Evolutionary conservation across 2,797 vertebrate genomes (phyloP), one percentile per base, ranked within the genome.

Genomic region (Allobates femoralis): DNA sequence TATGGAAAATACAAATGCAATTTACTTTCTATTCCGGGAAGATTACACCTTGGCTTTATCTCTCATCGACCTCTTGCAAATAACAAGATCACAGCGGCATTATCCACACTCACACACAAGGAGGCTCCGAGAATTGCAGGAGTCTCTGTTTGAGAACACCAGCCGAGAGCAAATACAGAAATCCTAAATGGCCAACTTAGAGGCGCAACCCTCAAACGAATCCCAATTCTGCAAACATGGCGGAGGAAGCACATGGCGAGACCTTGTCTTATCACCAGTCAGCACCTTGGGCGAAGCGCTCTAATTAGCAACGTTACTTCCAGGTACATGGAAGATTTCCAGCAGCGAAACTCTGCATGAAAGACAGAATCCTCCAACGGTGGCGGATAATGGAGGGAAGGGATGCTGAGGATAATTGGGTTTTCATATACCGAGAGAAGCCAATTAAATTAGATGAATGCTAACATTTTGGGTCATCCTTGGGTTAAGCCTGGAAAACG

Each of bases 31-130:
- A 82, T 85, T 90, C 84, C 85, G 89, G 74, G 41, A 89, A 89
- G 80, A 90, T 79, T 87, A 89, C 1, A 89, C 1, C 10, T 73
- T 86, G 82, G 12, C 71, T 89, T 91, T 90, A 81, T 79, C 78
- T 90, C 76, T 89, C 90, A 90, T 16, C 18, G 89, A 51, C 18
- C 56, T 89, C 89, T 75, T n/a, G 89, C 19, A 90, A 84, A 91
- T 87, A 16, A 89, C 76, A 88, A 85, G 87, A 88, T 71, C 19
- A 74, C 11, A 77, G 12, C 15, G 66, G 21, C 32, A 83, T 84
- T 90, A 89, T 87, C 88, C 90, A 86, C 80, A 86, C 88, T 89
- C 82, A 58, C 90, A 37, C 80, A 89, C 34, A 86, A 82, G 79
- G 80, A 86, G 7, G 86, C 2, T 85, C 30, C 88, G 71, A 86